phyloP scores from a whole-genome alignment of 2,888 invertebrate genomes.

The Celastrina argiolus region DNA sequence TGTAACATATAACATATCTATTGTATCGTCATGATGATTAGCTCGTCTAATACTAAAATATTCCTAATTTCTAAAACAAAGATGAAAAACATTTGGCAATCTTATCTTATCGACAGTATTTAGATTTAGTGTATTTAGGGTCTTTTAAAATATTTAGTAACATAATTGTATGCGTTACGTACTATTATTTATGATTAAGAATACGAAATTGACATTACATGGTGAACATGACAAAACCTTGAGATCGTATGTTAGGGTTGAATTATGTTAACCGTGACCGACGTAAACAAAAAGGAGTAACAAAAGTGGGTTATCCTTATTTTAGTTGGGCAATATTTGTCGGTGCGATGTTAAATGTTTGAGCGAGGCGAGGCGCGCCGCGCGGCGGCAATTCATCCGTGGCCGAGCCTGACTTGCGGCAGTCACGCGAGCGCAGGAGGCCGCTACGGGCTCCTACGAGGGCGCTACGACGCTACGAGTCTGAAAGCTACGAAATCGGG shows the following conservation, averaged over 20 bases:
- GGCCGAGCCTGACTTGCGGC: conserved; percentile 41
- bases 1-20: too few species aligned
- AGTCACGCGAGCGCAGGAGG: conserved; percentile 62
- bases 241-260: not conserved
- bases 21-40: too few species aligned
- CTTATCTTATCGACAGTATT: too few species aligned
- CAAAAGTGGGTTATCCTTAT: conserved; percentile 41
- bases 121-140: too few species aligned
- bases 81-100: too few species aligned
- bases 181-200: not conserved
- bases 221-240: not conserved
- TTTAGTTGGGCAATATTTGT: conserved; percentile 62
- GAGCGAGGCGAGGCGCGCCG: conserved; percentile 39
- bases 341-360: conserved; percentile 62
- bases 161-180: not conserved
- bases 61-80: too few species aligned
- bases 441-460: conserved; percentile 64
- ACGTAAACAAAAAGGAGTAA: conserved; percentile 26
- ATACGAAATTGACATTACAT: not conserved
- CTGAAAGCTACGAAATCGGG: conserved; percentile 35
- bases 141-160: not conserved
- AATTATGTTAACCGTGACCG: conserved; percentile 27
- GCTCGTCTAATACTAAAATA: too few species aligned
- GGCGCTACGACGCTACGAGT: conserved; percentile 44
- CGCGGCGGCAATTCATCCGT: conserved; percentile 30